Percentiles rank a stretch among this genome's conserved stretches.
Conservation (phyloP, 2,797 vertebrate species). For the Sebastes vulpes region DNA sequence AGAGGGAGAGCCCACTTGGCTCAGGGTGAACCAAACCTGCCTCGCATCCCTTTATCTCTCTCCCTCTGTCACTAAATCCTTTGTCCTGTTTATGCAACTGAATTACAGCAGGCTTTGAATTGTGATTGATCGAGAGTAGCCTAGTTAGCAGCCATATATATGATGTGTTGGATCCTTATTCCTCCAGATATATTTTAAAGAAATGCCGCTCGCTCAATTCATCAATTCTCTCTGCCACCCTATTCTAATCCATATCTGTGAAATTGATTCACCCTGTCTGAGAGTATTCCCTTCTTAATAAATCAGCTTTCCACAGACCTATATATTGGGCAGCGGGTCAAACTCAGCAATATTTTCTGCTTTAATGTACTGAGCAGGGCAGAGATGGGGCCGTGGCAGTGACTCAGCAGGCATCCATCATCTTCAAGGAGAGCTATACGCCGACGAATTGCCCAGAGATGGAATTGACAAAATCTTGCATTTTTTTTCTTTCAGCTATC, state of each 20-base stretch:
- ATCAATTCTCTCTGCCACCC: slow-evolving; percentile 29
- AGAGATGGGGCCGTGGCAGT: slow-evolving; percentile 52
- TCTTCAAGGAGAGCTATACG: slow-evolving; percentile 48
- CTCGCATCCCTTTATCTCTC: neutral
- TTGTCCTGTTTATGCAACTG: neutral
- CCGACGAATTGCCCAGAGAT: slow-evolving; percentile 44
- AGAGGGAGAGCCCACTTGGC: slow-evolving; percentile 14
- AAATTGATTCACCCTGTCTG: slow-evolving; percentile 61
- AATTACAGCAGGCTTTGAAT: slow-evolving; percentile 1
- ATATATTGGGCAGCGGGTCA: slow-evolving; percentile 46
- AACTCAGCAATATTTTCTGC: slow-evolving; percentile 71
- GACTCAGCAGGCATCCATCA: slow-evolving; percentile 74
- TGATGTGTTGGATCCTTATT: neutral
- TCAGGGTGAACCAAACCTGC: slow-evolving; percentile 7
- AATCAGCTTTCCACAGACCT: slow-evolving; percentile 59
- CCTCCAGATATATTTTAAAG: slow-evolving; percentile 1
- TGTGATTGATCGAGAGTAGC: neutral
- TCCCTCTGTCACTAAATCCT: neutral
- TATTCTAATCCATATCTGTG: slow-evolving; percentile 52
- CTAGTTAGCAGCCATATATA: slow-evolving; percentile 3
- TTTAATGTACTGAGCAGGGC: slow-evolving; percentile 58
- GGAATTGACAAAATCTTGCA: slow-evolving; percentile 43
- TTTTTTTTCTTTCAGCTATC: slow-evolving; percentile 25
- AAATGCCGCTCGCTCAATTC: slow-evolving; percentile 24
- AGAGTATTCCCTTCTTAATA: slow-evolving; percentile 64